Evolutionary conservation across 2,797 vertebrate species (phyloP).

Genomic region (Orientallactaga sibirica): DNA sequence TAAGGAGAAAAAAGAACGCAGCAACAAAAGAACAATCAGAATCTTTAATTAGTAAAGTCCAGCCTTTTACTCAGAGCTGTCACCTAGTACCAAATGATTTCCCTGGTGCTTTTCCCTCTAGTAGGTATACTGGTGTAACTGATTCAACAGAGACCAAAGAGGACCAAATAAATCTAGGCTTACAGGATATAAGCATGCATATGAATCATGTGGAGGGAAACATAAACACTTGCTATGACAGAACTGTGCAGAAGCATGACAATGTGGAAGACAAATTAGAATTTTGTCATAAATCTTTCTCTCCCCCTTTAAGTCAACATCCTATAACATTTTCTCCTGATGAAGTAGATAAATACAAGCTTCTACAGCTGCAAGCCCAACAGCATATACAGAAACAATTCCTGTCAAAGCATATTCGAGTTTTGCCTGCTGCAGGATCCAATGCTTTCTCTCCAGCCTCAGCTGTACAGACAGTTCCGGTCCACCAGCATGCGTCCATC

Average conservation of each 20-base stretch:
- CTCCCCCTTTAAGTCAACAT: constrained; percentile 89
- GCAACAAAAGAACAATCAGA: constrained; percentile 85
- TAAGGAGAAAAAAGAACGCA: constrained; percentile 82
- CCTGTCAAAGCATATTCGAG: constrained; percentile 90
- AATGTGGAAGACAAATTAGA: constrained; percentile 82
- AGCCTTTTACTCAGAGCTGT: constrained; percentile 86
- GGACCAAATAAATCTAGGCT: constrained; percentile 76
- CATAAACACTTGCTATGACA: constrained; percentile 82
- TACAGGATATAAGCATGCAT: constrained; percentile 81
- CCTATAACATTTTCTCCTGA: constrained; percentile 96
- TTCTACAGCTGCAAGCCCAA: constrained; percentile 96
- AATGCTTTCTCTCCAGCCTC: constrained; percentile 87
- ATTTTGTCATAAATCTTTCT: constrained; percentile 85
- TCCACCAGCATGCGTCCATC: constrained; percentile 87
- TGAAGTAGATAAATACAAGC: constrained; percentile 97
- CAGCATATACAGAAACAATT: constrained; percentile 98
- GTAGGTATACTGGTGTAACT: constrained; percentile 84
- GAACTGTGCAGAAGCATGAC: constrained; percentile 85
- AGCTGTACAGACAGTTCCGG: constrained; percentile 85
- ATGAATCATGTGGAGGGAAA: constrained; percentile 77
- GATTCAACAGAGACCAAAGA: constrained; percentile 90
- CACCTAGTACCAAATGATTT: constrained; percentile 87
- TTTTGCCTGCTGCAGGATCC: constrained; percentile 86
- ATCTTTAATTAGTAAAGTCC: constrained; percentile 82
- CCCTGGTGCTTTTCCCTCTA: constrained; percentile 86